Conservation (phyloP, 2,888 invertebrate genomes). For the Pollenia amentaria region DNA sequence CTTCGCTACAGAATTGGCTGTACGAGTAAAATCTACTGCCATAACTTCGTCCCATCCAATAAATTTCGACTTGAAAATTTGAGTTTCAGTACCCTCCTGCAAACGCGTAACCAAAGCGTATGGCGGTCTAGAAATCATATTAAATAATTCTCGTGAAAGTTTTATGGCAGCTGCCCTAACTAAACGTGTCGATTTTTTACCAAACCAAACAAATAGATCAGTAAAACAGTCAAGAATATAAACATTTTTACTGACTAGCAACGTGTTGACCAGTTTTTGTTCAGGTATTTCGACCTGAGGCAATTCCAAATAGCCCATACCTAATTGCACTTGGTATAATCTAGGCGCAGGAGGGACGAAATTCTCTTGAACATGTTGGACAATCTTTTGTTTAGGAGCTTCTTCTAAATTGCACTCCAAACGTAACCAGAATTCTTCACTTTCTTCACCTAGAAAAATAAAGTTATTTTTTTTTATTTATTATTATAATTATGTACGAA, state of each 20-base stretch:
- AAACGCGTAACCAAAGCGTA: constrained; percentile 95
- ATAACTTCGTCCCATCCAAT: constrained; percentile 99
- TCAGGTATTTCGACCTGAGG: constrained; percentile 95
- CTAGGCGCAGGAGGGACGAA: constrained; percentile 86
- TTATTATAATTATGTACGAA: not conserved
- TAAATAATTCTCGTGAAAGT: constrained; percentile 97
- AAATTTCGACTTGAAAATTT: constrained; percentile 98
- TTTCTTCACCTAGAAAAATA: constrained; percentile 87
- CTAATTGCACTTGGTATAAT: constrained; percentile 97
- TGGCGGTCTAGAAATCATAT: constrained; percentile 95
- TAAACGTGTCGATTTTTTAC: constrained; percentile 97
- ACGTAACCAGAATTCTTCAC: constrained; percentile 92
- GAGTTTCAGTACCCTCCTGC: constrained; percentile 95
- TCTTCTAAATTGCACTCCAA: constrained; percentile 85
- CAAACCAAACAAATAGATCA: constrained; percentile 99
- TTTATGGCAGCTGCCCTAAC: constrained; percentile 98
- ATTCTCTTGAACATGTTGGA: constrained; percentile 81
- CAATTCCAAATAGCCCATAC: constrained; percentile 99
- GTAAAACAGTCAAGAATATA: constrained; percentile 97
- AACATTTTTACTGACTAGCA: constrained; percentile 95
- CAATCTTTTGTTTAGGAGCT: constrained; percentile 84
- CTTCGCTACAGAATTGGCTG: constrained; percentile 97
- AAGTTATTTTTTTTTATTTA: not conserved
- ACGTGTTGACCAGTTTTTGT: constrained; percentile 90
- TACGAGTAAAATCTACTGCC: constrained; percentile 99